A percentile compares a stretch with the other conserved stretches of the same genome.
These are phyloP conservation scores for Bujurquina vittata DNA, from an alignment of 2,113 vertebrate genomes.

Conservation along the genomic window DNA sequence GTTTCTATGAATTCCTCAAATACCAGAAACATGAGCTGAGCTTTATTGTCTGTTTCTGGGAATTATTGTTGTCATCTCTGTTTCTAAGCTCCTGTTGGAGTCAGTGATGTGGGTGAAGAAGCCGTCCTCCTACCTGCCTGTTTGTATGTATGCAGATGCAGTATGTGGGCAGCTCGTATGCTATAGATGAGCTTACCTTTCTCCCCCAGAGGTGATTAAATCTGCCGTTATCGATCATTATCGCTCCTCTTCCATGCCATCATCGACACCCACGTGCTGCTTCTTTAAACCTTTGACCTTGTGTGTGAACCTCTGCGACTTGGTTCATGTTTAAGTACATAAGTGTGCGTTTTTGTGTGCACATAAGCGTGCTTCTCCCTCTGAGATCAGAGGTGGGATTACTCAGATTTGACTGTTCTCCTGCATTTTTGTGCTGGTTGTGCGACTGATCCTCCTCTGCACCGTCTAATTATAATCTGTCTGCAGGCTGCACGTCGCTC, in stretches of 20 bases:
- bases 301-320: not conserved
- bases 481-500: not conserved
- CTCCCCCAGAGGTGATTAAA: slow-evolving; percentile 7
- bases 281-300: not conserved
- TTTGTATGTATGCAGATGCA: not conserved
- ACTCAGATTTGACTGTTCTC: not conserved
- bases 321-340: not conserved
- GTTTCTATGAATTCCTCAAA: not conserved
- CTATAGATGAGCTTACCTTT: not conserved
- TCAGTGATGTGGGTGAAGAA: not conserved
- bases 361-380: not conserved
- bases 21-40: not conserved
- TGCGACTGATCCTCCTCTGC: slow-evolving; percentile 6
- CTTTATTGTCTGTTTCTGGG: not conserved
- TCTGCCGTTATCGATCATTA: not conserved
- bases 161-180: slow-evolving; percentile 1
- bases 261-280: not conserved
- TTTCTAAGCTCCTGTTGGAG: not conserved
- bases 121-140: not conserved
- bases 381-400: not conserved
- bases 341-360: too few relatives aligned
- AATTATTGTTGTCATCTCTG: not conserved
- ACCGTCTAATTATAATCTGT: slow-evolving; percentile 4
- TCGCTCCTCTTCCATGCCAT: not conserved
- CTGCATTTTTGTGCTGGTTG: not conserved